phyloP scores from a whole-genome alignment of 2,113 vertebrate genomes.

The Galemys pyrenaicus region DNA sequence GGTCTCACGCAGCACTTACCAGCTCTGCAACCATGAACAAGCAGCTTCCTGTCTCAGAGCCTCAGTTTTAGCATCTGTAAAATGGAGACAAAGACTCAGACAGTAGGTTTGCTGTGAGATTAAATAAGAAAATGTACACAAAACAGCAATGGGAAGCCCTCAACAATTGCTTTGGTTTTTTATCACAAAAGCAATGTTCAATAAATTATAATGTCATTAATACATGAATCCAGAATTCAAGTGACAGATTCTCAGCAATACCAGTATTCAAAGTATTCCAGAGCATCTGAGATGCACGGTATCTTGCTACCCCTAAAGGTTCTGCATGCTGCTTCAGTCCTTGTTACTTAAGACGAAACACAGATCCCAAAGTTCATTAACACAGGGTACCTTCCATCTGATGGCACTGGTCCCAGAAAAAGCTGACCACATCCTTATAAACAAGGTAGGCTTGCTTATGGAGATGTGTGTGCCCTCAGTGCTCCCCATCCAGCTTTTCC shows the following conservation, averaged over 20 bases:
- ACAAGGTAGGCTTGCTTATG: accelerated
- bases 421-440: neutral
- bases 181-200: neutral
- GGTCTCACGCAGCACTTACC: neutral
- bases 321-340: neutral
- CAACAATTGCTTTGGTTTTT: neutral
- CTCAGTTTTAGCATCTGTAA: neutral
- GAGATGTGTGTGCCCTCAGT: neutral
- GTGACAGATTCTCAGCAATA: neutral
- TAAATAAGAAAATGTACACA: neutral
- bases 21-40: neutral
- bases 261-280: neutral
- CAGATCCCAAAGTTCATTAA: neutral
- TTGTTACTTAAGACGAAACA: neutral
- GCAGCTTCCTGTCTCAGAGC: neutral
- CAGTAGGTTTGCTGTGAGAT: neutral
- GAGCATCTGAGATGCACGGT: neutral
- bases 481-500: accelerated
- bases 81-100: neutral
- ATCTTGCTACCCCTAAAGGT: neutral
- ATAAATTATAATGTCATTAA: neutral
- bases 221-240: neutral
- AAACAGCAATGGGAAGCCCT: neutral
- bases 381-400: too few relatives aligned
- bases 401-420: neutral